Base-by-base conservation (phyloP, 2,113 vertebrate species). In the Corydoras maculifer region DNA sequence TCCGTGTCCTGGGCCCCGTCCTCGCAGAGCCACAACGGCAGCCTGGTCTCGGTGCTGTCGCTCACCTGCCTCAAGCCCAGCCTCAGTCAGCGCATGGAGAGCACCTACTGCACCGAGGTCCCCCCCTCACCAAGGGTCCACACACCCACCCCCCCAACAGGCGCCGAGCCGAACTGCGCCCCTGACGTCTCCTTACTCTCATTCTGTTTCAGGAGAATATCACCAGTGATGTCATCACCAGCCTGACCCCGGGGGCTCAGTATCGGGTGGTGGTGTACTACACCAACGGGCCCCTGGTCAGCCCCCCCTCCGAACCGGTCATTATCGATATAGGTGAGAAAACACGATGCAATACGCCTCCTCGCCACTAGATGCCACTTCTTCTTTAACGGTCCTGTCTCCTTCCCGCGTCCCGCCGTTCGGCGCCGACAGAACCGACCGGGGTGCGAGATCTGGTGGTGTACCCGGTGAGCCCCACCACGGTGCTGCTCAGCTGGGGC, bases 191-290 rank as follows among this genome's bases (percentile, higher is more conserved):
- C 18, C 18, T 25, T 25, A 25, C 18, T 25, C 18, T 25, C 18
- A 25, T 25, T 25, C 18, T 25, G 18, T 69, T 25, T 35, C 73
- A 98, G 96, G 95, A 98, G 69, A 99, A 98, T 82, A 89, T 90
- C 2, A 96, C 93, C 4, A 95, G 91, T 82, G 88, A 87, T 76
- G 80, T 96, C 73, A 93, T 98, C 85, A 88, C 82, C 62, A 91
- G 92, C 78, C 89, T 99, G 74, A 95, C 91, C 30, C 95, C 95
- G 0, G 95, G 95, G 2, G 96, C 95, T 32, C 95, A 98, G 86
- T 99, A 98, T 83, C 84, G 91, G 62, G 93, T 97, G 62, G 87
- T 93, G 69, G 90, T 97, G 65, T 96, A 92, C 35, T 86, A 97
- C 81, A 85, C 89, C 43, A 98, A 95, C 78, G 92, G 94, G 1